Base-by-base conservation (phyloP, 1,140 invertebrate genomes). In the Hirudo medicinalis region DNA sequence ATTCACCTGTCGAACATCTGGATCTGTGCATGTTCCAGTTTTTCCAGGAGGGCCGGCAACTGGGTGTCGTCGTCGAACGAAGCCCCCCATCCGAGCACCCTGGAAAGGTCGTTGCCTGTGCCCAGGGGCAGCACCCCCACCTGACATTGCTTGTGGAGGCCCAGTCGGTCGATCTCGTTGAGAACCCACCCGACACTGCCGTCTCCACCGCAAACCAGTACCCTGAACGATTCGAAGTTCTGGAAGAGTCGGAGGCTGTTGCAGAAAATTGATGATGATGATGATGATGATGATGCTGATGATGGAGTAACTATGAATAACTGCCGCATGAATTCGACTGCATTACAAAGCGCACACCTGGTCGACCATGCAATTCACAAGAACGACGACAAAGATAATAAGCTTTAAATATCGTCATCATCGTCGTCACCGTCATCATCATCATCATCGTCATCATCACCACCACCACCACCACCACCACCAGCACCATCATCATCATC, bases 151-250 rank as follows among this genome's bases (percentile, higher is more conserved):
- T 76, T 75, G 71, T 82, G 80, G 25, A 82, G 75, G 68, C 79
- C 78, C 49, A 80, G 78, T 85, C 85, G 83, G 92, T 93, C 94
- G 88, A 97, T 97, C 15, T 91, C 92, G 78, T 95, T 91, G 9
- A 97, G 81, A 4, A 97, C 90, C 94, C 94, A 97, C 11, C 94
- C 93, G 11, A 97, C 91, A 20, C 94, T 97, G 49, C 94, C 94
- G 79, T 97, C 94, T 5, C 94, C 94, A 0, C 94, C 94, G 82
- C 94, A 97, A 76, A 92, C 94, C 68, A 97, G 89, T 27, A 97
- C 92, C 77, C 91, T 88, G 80, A 94, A 92, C 81, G 91, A 90
- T 74, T 89, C 89, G 74, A 95, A 88, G 78, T 94, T 91, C 83
- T 95, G 94, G 83, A 95, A 97, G 85, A 97, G 88, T 76, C 91